Conservation (phyloP, 2,113 vertebrate species). For the Platichthys stellatus region DNA sequence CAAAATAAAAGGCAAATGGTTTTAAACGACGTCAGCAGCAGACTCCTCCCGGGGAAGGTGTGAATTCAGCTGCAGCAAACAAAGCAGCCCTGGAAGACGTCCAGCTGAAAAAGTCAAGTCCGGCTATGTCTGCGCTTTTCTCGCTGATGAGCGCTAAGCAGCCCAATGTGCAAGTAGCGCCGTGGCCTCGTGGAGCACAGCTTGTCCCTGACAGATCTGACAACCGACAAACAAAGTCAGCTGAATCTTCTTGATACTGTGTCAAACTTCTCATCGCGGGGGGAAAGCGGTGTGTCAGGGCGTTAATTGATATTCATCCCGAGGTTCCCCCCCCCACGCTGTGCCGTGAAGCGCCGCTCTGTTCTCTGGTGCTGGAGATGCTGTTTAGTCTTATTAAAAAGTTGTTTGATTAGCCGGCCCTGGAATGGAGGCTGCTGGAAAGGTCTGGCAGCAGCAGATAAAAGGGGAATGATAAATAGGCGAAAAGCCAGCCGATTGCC, state of each 20-base stretch:
- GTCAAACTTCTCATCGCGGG: conserved; percentile 58
- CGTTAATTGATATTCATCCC: conserved; percentile 83
- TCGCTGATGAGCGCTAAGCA: conserved; percentile 44
- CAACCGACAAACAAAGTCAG: conserved; percentile 64
- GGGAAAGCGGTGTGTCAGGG: conserved; percentile 60
- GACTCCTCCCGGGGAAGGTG: neutral
- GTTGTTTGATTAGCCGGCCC: conserved; percentile 89
- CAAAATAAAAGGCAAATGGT: conserved; percentile 17
- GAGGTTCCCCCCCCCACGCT: conserved; percentile 62
- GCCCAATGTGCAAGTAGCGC: conserved; percentile 20
- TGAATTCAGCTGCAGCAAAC: conserved; percentile 24
- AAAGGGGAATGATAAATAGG: conserved; percentile 85
- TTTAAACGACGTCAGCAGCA: conserved; percentile 10
- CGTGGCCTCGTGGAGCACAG: conserved; percentile 49
- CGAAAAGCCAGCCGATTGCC: conserved; percentile 80
- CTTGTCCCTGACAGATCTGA: conserved; percentile 54
- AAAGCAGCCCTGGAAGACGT: conserved; percentile 36
- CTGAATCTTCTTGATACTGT: conserved; percentile 66
- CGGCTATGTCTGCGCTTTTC: conserved; percentile 19
- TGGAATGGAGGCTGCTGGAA: conserved; percentile 84
- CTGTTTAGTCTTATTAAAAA: conserved; percentile 89
- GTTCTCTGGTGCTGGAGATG: conserved; percentile 78
- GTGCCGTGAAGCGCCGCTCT: conserved; percentile 71
- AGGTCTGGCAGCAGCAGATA: conserved; percentile 91
- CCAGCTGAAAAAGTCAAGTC: conserved; percentile 38